These are phyloP conservation scores for Drosophila siamana DNA, from an alignment of 2,888 invertebrate genomes.

Conservation along the genomic window DNA sequence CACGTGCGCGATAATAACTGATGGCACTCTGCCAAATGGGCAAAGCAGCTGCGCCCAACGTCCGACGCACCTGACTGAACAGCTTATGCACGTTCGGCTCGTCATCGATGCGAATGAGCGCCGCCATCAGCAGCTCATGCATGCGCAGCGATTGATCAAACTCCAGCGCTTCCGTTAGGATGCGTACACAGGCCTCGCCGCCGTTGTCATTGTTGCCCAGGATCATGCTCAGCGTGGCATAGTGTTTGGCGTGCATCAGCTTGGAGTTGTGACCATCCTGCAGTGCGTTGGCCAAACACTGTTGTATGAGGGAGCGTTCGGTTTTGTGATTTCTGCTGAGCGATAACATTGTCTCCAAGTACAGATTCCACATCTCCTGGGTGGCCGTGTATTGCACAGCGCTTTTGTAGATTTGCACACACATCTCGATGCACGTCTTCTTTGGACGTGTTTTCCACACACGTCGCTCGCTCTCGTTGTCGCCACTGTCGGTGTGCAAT, in stretches of 20 bases:
- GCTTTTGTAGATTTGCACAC: slow-evolving; percentile 86
- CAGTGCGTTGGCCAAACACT: slow-evolving; percentile 86
- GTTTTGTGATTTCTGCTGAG: slow-evolving; percentile 86
- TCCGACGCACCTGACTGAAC: slow-evolving; percentile 83
- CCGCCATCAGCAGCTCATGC: slow-evolving; percentile 86
- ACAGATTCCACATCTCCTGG: slow-evolving; percentile 87
- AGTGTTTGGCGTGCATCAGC: slow-evolving; percentile 86
- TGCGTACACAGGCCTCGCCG: slow-evolving; percentile 53
- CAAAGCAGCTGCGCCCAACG: slow-evolving; percentile 64
- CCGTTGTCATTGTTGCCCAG: slow-evolving; percentile 54
- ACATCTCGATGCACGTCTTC: slow-evolving; percentile 85
- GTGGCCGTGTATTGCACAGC: slow-evolving; percentile 86
- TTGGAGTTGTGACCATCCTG: slow-evolving; percentile 86
- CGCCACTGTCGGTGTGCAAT: neutral
- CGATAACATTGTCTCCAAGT: slow-evolving; percentile 87
- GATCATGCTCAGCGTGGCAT: slow-evolving; percentile 81
- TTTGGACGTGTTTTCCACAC: slow-evolving; percentile 77
- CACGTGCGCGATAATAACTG: slow-evolving; percentile 74
- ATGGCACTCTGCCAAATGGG: slow-evolving; percentile 80
- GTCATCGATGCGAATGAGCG: slow-evolving; percentile 84
- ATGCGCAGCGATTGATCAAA: slow-evolving; percentile 78
- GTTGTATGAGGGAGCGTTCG: slow-evolving; percentile 86
- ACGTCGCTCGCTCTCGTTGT: slow-evolving; percentile 1
- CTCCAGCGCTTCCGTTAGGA: slow-evolving; percentile 85
- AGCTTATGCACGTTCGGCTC: slow-evolving; percentile 85